Conservation (phyloP, 2,113 vertebrate species). For the Mormyrus lacerda region DNA sequence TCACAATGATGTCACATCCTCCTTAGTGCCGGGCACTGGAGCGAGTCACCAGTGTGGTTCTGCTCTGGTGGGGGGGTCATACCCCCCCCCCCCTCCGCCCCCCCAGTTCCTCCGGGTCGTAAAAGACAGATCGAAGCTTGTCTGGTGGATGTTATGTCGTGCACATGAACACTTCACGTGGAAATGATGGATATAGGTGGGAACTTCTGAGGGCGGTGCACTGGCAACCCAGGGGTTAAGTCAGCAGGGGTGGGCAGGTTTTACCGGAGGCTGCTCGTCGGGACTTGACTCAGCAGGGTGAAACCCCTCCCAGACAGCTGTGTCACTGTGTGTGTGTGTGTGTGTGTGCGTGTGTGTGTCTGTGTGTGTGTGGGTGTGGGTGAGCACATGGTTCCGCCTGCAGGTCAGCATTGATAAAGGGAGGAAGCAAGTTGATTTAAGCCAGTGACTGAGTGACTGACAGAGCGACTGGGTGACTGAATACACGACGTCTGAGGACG, state of each 20-base stretch:
- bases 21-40: background rate
- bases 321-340: background rate
- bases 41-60: background rate
- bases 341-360: constrained; percentile 16
- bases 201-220: background rate
- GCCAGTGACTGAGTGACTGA: constrained; percentile 23
- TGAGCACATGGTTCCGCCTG: background rate
- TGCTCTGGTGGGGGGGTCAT: background rate
- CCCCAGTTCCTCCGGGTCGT: background rate
- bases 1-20: constrained; percentile 5
- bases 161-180: background rate
- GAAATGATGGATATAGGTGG: background rate
- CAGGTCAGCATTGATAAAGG: constrained; percentile 27
- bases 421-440: constrained; percentile 24
- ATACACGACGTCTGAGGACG: background rate
- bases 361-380: constrained; percentile 9
- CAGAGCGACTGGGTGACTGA: background rate
- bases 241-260: background rate
- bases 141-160: background rate
- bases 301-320: constrained; percentile 7
- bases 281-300: constrained; percentile 18
- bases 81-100: background rate
- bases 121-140: background rate
- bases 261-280: background rate
- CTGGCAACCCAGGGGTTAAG: background rate